Evolutionary conservation across 2,113 vertebrate genomes (phyloP), one percentile per base, ranked within the genome.

Genomic region (Ifrita kowaldi): DNA sequence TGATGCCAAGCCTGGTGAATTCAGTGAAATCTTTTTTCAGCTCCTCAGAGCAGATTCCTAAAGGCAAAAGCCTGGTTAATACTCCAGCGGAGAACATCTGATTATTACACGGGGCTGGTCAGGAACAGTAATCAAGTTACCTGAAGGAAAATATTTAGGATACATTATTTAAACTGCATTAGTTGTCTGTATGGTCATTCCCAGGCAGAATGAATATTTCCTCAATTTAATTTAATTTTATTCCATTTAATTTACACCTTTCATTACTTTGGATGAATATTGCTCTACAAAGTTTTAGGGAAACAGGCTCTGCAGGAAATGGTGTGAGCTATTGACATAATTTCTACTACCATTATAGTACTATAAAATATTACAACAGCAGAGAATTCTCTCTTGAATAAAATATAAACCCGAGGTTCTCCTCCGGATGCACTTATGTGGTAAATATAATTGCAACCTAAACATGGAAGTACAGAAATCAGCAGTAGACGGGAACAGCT

Each of bases 161-260:
- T 77, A 32, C 57, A 42, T 80, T 87, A 76, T 79, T 94, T 93
- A 85, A 96, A 93, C 67, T 91, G 35, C 50, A 74, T 85, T 90
- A 91, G 59, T 39, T 85, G 69, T 33, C 82, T 69, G 37, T 77
- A 59, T 67, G 24, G 35, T 50, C 78, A 52, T 76, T 89, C 82
- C 37, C 42, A 67, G 59, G 49, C 82, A 94, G 81, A 94, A 92
- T 55, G 16, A 95, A n/a, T 88, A 92, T 94, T 91, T 94, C 70
- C 82, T 93, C 79, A 55, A 74, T 80, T 87, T 91, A 35, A 81
- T 87, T 71, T 62, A 59, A 73, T 92, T 87, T 84, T 41, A 76
- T 80, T 90, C 62, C 53, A 62, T 65, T 95, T 85, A 91, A 94
- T 95, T 94, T 83, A 94, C 84, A 94, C 65, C 78, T 96, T 93